Evolutionary conservation across 2,888 invertebrate species (phyloP), one percentile per base, ranked within the genome.

Genomic region (Mactromeris polynyma): DNA sequence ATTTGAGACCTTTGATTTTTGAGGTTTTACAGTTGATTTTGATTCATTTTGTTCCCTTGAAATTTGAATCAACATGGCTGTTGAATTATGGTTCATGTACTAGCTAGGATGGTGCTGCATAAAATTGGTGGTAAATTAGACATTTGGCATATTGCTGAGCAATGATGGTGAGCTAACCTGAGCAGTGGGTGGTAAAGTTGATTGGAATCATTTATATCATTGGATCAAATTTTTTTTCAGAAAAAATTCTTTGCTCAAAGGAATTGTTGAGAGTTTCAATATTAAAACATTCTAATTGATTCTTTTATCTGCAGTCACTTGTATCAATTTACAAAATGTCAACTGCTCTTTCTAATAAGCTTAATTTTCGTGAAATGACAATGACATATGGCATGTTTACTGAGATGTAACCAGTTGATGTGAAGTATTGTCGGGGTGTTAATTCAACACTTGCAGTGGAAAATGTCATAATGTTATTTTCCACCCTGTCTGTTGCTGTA

Each of bases 391-490:
- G 73, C 36, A 33, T 33, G 73, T 33, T 73, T 36, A 73, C 11
- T 73, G 36, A 33, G 73, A 33, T 33, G 73, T 17, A 73, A 73
- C 33, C 26, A 73, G 17, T 7, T 36, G 33, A 33, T 36, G 33
- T 33, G 73, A 73, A 36, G 36, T 33, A 73, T 33, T 33, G 73
- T 73, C 73, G 11, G 73, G 26, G 17, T 11, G 19, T 17, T 73
- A 26, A 73, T 73, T 3, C 26, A 36, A 73, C 73, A 73, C 73
- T 73, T 73, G 73, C 73, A 11, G 73, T 17, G 33, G 33, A 73
- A 73, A 73, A 73, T 73, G 73, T 73, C 73, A 73, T 73, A 33
- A 36, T 73, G 36, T 73, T 33, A 73, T 73, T 33, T 73, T 73
- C 73, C 26, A 33, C 31, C 4, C 36, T 73, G 73, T 19, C 73